Evolutionary conservation across 2,113 vertebrate genomes (phyloP), one percentile per base, ranked within the genome.

Genomic region (Varanus salvator): DNA sequence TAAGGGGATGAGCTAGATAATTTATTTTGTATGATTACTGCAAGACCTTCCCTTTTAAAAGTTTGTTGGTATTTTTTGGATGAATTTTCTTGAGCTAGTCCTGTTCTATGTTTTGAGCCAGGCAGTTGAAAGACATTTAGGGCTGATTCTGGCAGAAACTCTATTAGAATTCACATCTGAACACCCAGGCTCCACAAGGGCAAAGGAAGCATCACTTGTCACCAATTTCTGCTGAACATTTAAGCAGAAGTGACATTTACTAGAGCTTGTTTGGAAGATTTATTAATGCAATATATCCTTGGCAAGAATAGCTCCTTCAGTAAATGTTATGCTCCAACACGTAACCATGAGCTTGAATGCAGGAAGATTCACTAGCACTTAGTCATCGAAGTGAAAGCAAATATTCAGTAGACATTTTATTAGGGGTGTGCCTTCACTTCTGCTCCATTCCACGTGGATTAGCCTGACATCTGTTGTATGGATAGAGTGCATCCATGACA

Each of bases 201-300:
- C 84, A 93, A 93, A 92, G 66, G 90, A 89, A 94, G 12, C 74
- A 60, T 94, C 75, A 75, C 91, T 95, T 94, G 91, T 95, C 94
- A 93, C 92, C 88, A 93, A 96, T 93, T 90, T 95, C 92, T 91
- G 89, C 91, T 0, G 25, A 91, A 90, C 94, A 89, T 94, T 95
- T 94, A 94, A 95, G 89, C 93, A 93, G 92, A 94, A 95, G 88
- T 94, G 95, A 96, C 95, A 94, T 95, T 96, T 96, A 96, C 90
- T 91, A 89, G 88, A 87, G 90, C 94, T 95, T 95, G 87, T 95
- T 95, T 94, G 90, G 89, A 94, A 94, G 91, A 92, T 95, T 95
- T 95, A 93, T 93, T 94, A 94, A 92, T 81, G 78, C 88, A 88
- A 38, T 93, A 93, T 91, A 91, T 91, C 91, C 92, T 93, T 94